Percentiles rank a stretch among this genome's conserved stretches.
phyloP scores from a whole-genome alignment of 2,797 vertebrate species.

The Rhabdophis nuchalis region DNA sequence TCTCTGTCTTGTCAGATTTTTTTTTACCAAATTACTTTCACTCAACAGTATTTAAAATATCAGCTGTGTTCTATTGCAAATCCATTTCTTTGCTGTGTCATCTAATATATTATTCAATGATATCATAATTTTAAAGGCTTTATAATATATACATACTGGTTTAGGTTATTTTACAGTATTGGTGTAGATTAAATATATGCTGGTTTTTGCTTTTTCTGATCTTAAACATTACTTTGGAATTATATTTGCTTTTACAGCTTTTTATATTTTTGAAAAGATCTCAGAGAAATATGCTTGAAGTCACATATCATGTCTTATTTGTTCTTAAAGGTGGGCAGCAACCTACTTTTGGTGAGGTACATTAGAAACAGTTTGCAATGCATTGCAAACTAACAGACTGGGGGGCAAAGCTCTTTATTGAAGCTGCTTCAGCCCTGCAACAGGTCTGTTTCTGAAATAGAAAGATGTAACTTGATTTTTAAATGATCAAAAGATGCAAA shows the following conservation, averaged over 20 bases:
- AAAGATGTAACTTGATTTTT: not conserved
- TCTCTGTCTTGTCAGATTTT: conserved; percentile 56
- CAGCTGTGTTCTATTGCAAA: conserved; percentile 51
- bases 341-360: not conserved
- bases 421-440: not conserved
- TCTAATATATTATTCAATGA: conserved; percentile 61
- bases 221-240: conserved; percentile 53
- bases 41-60: conserved; percentile 64
- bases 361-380: not conserved
- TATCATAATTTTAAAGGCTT: not conserved
- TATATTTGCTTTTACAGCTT: not conserved
- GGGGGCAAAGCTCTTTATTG: not conserved
- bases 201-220: conserved; percentile 68
- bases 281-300: not conserved
- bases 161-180: not conserved
- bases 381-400: not conserved
- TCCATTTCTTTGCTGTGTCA: conserved; percentile 9
- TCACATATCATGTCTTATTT: not conserved
- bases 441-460: not conserved
- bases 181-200: not conserved
- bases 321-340: not conserved
- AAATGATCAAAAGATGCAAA: not conserved
- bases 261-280: not conserved
- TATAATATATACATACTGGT: not conserved
- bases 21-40: conserved; percentile 70